Percentiles rank a stretch among this genome's conserved stretches.
These are phyloP conservation scores for Cossypha caffra DNA, from an alignment of 2,797 vertebrate species.

Conservation along the genomic window DNA sequence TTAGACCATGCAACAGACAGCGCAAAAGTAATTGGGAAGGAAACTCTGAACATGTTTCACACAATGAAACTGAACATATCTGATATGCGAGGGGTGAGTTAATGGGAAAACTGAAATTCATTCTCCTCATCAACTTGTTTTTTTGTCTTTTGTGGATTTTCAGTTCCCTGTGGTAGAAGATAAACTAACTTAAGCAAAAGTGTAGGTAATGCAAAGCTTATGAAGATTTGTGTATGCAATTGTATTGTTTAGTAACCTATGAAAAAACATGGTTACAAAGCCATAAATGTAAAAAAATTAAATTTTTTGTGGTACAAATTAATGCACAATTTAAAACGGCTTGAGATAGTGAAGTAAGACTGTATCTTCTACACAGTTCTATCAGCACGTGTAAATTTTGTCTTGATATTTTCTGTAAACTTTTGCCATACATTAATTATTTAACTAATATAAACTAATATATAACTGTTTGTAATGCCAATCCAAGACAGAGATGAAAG, in stretches of 20 bases:
- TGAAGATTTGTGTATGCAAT: background rate
- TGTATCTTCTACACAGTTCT: background rate
- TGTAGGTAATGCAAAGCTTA: background rate
- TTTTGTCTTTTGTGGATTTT: background rate
- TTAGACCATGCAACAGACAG: constrained; percentile 90
- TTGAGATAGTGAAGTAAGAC: background rate
- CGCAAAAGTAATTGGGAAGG: constrained; percentile 87
- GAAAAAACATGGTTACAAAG: background rate
- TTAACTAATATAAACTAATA: background rate
- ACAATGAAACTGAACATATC: constrained; percentile 91
- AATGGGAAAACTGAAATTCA: background rate
- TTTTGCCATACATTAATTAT: background rate
- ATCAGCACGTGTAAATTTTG: background rate
- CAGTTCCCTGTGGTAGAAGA: background rate
- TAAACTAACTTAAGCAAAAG: background rate
- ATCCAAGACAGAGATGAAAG: background rate
- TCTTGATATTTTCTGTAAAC: background rate
- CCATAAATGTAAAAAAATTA: background rate
- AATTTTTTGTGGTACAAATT: background rate
- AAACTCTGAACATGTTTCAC: constrained; percentile 90
- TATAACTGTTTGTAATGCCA: background rate
- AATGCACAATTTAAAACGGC: background rate
- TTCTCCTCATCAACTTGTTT: background rate
- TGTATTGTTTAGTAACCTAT: background rate
- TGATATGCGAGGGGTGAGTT: constrained; percentile 91